These are phyloP conservation scores for Ctenoplectra terminalis DNA, from an alignment of 1,140 invertebrate species.

Conservation along the genomic window DNA sequence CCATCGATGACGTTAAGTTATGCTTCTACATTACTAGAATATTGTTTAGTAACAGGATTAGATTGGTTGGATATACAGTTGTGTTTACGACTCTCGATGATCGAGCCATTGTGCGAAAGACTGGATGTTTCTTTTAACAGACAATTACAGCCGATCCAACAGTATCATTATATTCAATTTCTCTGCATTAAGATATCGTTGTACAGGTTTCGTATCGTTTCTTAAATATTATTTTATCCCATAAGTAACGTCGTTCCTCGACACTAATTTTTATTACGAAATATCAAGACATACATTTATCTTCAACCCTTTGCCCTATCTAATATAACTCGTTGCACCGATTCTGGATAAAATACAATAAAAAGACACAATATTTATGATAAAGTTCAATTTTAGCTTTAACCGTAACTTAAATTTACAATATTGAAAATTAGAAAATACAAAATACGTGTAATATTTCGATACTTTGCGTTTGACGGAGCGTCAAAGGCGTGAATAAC, in stretches of 20 bases:
- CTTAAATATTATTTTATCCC: not conserved
- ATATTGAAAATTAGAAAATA: too few relatives aligned
- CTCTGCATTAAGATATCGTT: constrained; percentile 93
- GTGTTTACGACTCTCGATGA: constrained; percentile 88
- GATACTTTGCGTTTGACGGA: not conserved
- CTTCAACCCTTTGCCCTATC: too few relatives aligned
- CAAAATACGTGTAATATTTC: too few relatives aligned
- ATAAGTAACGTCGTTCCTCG: too few relatives aligned
- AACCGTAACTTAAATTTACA: too few relatives aligned
- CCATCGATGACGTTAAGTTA: constrained; percentile 86
- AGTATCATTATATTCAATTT: constrained; percentile 93
- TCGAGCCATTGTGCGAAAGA: constrained; percentile 92
- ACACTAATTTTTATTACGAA: too few relatives aligned
- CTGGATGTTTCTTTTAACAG: constrained; percentile 93
- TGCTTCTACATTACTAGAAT: constrained; percentile 92
- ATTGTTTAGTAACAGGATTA: constrained; percentile 92
- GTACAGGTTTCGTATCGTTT: constrained; percentile 85
- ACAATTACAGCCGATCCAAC: constrained; percentile 91
- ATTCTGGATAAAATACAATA: too few relatives aligned
- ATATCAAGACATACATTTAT: too few relatives aligned
- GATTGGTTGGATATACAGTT: constrained; percentile 95
- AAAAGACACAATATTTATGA: too few relatives aligned
- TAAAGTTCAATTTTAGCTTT: too few relatives aligned
- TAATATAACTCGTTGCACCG: too few relatives aligned
- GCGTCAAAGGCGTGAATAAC: not conserved